Evolutionary conservation across 1,140 invertebrate species (phyloP).

Genomic region (Sesamia nonagrioides): DNA sequence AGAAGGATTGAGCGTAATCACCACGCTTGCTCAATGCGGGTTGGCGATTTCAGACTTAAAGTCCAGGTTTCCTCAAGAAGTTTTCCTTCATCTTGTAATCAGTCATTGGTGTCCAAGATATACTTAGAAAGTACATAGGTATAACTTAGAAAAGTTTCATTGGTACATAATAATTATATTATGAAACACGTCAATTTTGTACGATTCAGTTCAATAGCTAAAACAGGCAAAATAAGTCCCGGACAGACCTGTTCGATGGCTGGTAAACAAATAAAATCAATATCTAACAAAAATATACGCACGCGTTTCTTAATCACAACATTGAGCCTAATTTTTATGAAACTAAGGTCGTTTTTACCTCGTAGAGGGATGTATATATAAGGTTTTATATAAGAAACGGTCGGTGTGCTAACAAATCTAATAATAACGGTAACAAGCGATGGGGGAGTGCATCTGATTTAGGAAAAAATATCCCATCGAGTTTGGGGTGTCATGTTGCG

Average conservation of each 20-base stretch:
- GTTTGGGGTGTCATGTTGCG: conserved; percentile 64
- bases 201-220: background rate
- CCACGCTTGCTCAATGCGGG: too few relatives aligned
- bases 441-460: conserved; percentile 77
- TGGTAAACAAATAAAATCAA: background rate
- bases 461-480: conserved; percentile 71
- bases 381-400: conserved; percentile 49
- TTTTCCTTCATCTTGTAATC: too few relatives aligned
- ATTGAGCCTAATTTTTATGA: background rate
- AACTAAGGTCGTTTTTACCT: background rate
- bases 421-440: conserved; percentile 73
- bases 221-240: background rate
- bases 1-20: too few relatives aligned
- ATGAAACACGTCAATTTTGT: background rate
- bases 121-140: too few relatives aligned
- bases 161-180: too few relatives aligned
- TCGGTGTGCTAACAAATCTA: conserved; percentile 76
- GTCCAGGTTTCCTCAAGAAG: too few relatives aligned
- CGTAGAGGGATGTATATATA: conserved; percentile 51
- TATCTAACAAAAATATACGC: conserved; percentile 2
- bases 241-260: background rate
- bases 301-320: background rate
- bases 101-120: too few relatives aligned
- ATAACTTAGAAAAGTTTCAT: too few relatives aligned
- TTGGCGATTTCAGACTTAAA: too few relatives aligned